Conservation (phyloP, 2,888 invertebrate genomes). For the Coremacera marginata region DNA sequence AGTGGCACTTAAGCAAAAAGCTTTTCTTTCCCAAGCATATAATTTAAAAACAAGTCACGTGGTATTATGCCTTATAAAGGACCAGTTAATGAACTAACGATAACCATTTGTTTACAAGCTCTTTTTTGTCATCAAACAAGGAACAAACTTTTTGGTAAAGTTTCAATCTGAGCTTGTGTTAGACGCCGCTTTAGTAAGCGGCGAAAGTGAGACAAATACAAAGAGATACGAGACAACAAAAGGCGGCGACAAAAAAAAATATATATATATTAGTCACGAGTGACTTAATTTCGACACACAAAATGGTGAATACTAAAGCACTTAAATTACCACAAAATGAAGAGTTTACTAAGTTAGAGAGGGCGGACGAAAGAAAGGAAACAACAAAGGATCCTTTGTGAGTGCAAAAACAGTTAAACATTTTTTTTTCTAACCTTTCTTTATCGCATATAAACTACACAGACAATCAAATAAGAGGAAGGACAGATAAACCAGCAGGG, state of each 20-base stretch:
- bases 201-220: not conserved
- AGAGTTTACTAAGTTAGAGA: not conserved
- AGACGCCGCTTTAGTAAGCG: not conserved
- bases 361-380: not conserved
- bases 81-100: constrained; percentile 8
- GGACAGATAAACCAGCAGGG: not conserved
- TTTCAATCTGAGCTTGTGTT: no score
- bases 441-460: not conserved
- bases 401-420: not conserved
- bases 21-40: not conserved
- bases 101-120: constrained; percentile 7
- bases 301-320: constrained; percentile 1
- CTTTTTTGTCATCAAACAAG: not conserved
- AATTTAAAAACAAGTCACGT: constrained; percentile 6
- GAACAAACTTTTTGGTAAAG: not conserved
- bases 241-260: not conserved
- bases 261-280: not conserved
- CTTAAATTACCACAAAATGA: constrained; percentile 19
- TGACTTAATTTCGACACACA: constrained; percentile 16
- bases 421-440: not conserved
- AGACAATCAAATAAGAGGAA: not conserved
- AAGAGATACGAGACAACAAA: not conserved
- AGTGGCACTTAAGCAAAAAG: not conserved
- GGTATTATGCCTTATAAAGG: not conserved
- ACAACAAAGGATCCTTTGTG: not conserved